Percentiles rank a stretch among this genome's conserved stretches.
These are phyloP conservation scores for Epinotia brunnichana DNA, from an alignment of 2,888 invertebrate genomes.

Conservation along the genomic window DNA sequence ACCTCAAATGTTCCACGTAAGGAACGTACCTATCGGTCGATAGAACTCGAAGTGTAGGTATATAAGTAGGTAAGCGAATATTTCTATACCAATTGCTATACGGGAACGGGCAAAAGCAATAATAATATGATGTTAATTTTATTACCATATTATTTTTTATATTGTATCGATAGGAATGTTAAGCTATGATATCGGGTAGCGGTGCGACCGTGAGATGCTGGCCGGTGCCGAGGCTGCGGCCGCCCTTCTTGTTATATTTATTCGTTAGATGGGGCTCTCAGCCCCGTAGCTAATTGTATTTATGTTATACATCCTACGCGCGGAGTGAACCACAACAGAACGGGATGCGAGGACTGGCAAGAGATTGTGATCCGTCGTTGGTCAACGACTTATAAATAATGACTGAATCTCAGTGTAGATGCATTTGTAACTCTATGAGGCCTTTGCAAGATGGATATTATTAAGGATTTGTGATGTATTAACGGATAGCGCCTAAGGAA, in stretches of 20 bases:
- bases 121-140: conserved; percentile 84
- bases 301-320: conserved; percentile 80
- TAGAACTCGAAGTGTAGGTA: conserved; percentile 73
- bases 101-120: conserved; percentile 85
- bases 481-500: conserved; percentile 85
- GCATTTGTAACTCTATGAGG: conserved; percentile 84
- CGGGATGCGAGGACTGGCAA: conserved; percentile 79
- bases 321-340: conserved; percentile 79
- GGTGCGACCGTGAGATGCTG: conserved; percentile 82
- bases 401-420: conserved; percentile 85
- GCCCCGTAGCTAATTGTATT: conserved; percentile 83
- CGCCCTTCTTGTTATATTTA: conserved; percentile 81
- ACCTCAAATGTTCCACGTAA: conserved; percentile 70
- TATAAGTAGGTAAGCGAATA: conserved; percentile 79
- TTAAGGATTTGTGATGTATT: conserved; percentile 84
- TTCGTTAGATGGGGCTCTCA: conserved; percentile 82
- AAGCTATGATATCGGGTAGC: conserved; percentile 79
- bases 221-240: conserved; percentile 75
- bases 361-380: conserved; percentile 84
- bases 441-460: conserved; percentile 84
- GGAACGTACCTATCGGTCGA: conserved; percentile 71
- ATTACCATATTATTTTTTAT: conserved; percentile 84
- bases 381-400: conserved; percentile 84
- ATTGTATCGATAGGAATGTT: conserved; percentile 80
- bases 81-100: conserved; percentile 84